Base-by-base conservation (phyloP, 2,888 invertebrate species). In the Acanthosepion pharaonis region DNA sequence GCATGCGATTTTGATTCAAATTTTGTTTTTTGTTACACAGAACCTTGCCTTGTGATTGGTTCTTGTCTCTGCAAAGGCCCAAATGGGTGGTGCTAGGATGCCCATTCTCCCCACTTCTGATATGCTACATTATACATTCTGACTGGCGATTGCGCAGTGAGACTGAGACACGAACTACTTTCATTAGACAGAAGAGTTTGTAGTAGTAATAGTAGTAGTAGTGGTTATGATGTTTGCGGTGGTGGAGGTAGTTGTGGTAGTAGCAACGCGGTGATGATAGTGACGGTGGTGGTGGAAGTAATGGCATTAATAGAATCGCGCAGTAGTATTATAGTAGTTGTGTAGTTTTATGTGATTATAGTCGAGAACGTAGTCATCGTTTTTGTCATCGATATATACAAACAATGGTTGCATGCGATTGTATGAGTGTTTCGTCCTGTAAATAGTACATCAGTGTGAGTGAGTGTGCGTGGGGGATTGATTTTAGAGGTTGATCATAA, bases 1-100 rank as follows among this genome's bases (percentile, higher is more conserved):
- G 96, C 96, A 96, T 95, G 96, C 95, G 96, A 96, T 96, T 96
- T 96, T 95, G 96, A 96, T 96, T 96, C 96, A 96, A 96, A 96
- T 96, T 96, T 96, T 96, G 95, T 96, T 92, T 92, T 51, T 92
- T 92, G 49, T 93, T 93, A 93, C 49, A 93, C 48, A 48, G 25
- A 49, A 53, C 93, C n/a, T 93, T 93, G 93, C 93, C 33, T 93
- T 93, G 93, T 93, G 93, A 93, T 93, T 93, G 93, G 93, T 93
- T 93, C 93, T 93, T 93, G 93, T 49, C 51, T 49, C 93, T 53
- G 93, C 49, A 28, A 49, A 48, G 48, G 28, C 93, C 93, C 93
- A 94, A 64, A 94, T 94, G 94, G 94, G 94, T 94, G 94, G 94
- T 64, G 94, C 94, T 64, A 64, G 33, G 51, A 55, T 94, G 94